Conservation (phyloP, 2,113 vertebrate species). For the Lepisosteus osseus region DNA sequence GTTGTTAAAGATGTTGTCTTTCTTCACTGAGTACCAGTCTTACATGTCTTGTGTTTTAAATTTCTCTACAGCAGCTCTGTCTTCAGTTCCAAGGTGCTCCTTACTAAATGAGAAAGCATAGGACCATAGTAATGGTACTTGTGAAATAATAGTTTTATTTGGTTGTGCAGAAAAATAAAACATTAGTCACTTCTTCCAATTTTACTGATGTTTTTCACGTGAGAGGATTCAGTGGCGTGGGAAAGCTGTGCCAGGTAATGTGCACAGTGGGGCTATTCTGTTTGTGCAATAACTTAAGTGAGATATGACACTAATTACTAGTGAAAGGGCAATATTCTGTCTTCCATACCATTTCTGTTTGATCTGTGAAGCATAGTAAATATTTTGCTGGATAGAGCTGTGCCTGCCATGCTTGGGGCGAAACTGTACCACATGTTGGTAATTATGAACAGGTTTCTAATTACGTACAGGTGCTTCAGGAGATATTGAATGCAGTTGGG, state of each 20-base stretch:
- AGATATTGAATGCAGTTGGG: conserved; percentile 4
- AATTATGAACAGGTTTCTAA: conserved; percentile 36
- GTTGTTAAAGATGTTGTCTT: too few relatives aligned
- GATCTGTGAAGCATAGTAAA: conserved; percentile 21
- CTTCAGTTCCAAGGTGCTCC: too few relatives aligned
- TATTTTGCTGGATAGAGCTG: conserved; percentile 19
- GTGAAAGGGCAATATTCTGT: conserved; percentile 13
- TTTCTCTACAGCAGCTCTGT: too few relatives aligned
- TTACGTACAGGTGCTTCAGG: conserved; percentile 29
- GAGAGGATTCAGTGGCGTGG: background rate
- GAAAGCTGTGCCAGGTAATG: background rate
- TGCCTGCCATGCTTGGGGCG: conserved; percentile 5
- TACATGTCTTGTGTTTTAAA: too few relatives aligned
- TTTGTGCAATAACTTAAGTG: conserved; percentile 22
- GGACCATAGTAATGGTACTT: too few relatives aligned
- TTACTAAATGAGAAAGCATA: too few relatives aligned
- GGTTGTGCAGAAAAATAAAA: conserved; percentile 46
- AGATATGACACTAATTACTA: conserved; percentile 31
- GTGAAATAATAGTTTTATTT: conserved; percentile 2
- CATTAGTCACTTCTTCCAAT: conserved; percentile 34
- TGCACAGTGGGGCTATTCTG: conserved; percentile 18
- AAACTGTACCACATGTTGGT: conserved; percentile 32
- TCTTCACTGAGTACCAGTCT: too few relatives aligned
- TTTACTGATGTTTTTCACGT: conserved; percentile 6
- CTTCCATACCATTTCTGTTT: background rate